Evolutionary conservation across 2,113 vertebrate species (phyloP).

Genomic region (Coturnix japonica): DNA sequence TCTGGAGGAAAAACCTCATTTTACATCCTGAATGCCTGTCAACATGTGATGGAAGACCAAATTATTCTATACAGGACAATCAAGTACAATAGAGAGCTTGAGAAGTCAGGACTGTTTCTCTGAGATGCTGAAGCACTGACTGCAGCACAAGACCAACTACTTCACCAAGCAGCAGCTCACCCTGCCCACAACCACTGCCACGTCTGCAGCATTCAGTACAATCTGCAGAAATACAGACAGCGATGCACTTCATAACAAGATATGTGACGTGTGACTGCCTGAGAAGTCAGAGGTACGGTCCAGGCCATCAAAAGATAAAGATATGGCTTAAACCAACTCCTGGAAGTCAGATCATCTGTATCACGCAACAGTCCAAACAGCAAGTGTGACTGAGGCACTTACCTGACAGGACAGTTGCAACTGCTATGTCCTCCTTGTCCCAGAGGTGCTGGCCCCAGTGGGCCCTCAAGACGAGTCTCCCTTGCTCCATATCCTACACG

Average conservation of each 20-base stretch:
- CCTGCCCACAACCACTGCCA: background rate
- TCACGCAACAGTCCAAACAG: background rate
- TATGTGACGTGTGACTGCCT: background rate
- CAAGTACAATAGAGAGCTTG: background rate
- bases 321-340: background rate
- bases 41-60: background rate
- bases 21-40: slow-evolving; percentile 1
- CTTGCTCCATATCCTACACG: background rate
- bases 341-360: background rate
- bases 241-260: background rate
- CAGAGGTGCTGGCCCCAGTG: background rate
- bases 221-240: background rate
- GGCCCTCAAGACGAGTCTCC: background rate
- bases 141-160: background rate
- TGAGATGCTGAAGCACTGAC: background rate
- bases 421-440: slow-evolving; percentile 10
- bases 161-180: background rate
- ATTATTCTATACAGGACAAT: background rate
- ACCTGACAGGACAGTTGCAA: slow-evolving; percentile 7
- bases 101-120: background rate
- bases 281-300: background rate
- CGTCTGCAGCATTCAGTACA: background rate
- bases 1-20: background rate
- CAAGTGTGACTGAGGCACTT: background rate
- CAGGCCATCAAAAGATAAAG: background rate